phyloP scores from a whole-genome alignment of 2,888 invertebrate species.

The Eumacrocentrus americanus region DNA sequence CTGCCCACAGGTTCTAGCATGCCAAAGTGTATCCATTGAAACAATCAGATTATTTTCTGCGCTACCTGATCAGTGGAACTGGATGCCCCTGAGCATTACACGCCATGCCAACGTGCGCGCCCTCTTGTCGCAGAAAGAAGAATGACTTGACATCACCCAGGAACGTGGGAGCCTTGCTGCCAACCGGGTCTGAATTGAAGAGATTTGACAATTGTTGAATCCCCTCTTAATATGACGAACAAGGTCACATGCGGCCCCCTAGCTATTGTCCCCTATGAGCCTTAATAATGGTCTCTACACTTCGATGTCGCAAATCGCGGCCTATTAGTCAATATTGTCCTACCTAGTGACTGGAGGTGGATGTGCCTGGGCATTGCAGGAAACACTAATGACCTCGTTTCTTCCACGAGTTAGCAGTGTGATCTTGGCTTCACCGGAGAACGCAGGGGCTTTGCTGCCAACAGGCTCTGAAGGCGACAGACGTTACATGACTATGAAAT shows the following conservation, averaged over 20 bases:
- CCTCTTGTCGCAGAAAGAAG: slow-evolving; percentile 42
- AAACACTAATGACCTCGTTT: slow-evolving; percentile 56
- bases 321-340: slow-evolving; percentile 31
- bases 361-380: slow-evolving; percentile 64
- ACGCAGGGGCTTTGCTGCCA: slow-evolving; percentile 66
- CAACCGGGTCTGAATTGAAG: slow-evolving; percentile 45
- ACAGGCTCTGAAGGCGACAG: slow-evolving; percentile 64
- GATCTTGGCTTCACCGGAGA: slow-evolving; percentile 66
- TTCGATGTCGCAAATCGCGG: slow-evolving; percentile 1
- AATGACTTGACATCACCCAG: slow-evolving; percentile 50
- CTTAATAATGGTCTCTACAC: background rate
- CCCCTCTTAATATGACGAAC: slow-evolving; percentile 13
- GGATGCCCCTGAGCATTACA: slow-evolving; percentile 78
- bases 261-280: slow-evolving; percentile 1
- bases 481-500: slow-evolving; percentile 7
- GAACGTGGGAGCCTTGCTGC: slow-evolving; percentile 51
- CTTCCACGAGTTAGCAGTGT: slow-evolving; percentile 52
- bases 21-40: no score
- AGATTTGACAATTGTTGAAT: slow-evolving; percentile 9
- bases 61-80: slow-evolving; percentile 74
- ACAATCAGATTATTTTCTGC: slow-evolving; percentile 13
- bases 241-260: slow-evolving; percentile 24
- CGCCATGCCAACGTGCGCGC: slow-evolving; percentile 65
- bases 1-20: slow-evolving; percentile 68
- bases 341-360: slow-evolving; percentile 64